Evolutionary conservation across 2,797 vertebrate genomes (phyloP).

Genomic region (Melanotaenia maccullochi): DNA sequence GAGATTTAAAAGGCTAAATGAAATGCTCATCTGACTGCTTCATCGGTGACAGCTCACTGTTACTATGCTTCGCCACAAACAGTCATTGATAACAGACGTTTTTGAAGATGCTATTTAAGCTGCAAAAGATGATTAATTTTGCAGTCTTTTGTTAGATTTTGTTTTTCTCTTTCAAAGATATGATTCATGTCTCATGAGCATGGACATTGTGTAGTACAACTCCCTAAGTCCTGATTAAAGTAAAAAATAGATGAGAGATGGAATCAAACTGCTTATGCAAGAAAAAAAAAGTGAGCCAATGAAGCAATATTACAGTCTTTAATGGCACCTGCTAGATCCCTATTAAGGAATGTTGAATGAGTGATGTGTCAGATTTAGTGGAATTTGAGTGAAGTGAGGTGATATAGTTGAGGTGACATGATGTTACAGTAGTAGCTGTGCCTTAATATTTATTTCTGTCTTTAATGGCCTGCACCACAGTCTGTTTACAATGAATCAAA

Average conservation of each 20-base stretch:
- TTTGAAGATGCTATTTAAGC: constrained; percentile 31
- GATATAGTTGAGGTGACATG: neutral
- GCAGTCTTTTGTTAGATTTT: constrained; percentile 5
- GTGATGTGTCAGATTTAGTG: constrained; percentile 1
- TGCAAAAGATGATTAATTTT: constrained; percentile 21
- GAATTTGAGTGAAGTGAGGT: constrained; percentile 4
- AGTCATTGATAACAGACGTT: constrained; percentile 27
- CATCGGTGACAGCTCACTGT: neutral
- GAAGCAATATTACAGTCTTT: neutral
- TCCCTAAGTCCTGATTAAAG: neutral
- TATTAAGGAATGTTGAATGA: neutral
- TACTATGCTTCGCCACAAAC: constrained; percentile 17
- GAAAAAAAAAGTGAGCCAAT: neutral
- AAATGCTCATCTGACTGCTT: constrained; percentile 3
- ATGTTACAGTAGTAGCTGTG: neutral
- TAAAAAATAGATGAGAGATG: neutral
- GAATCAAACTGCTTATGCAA: neutral
- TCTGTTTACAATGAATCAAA: neutral
- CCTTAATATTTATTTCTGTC: neutral
- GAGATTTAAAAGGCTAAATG: constrained; percentile 20
- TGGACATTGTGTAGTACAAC: neutral
- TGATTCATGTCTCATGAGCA: neutral
- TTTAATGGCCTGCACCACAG: neutral
- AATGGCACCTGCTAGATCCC: neutral
- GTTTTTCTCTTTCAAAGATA: neutral